phyloP scores from a whole-genome alignment of 2,113 vertebrate genomes.

The Crotophaga sulcirostris region DNA sequence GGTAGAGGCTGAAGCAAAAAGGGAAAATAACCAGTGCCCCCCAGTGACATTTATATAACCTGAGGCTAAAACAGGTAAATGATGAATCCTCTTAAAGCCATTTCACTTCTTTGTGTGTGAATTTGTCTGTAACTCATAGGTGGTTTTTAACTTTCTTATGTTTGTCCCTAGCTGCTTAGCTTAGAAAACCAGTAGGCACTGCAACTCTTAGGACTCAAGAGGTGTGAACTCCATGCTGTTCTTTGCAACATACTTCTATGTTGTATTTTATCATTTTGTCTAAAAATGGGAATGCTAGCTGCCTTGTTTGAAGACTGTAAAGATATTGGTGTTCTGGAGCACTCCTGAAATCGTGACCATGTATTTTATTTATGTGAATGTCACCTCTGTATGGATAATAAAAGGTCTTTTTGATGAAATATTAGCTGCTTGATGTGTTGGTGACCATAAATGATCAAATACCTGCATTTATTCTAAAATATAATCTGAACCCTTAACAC shows the following conservation, averaged over 20 bases:
- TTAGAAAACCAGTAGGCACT: neutral
- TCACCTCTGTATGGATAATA: neutral
- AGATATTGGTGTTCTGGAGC: neutral
- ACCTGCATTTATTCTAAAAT: neutral
- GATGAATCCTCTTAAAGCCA: neutral
- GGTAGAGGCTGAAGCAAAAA: constrained; percentile 1
- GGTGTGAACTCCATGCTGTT: neutral
- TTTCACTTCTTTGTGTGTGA: neutral
- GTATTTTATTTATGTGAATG: neutral
- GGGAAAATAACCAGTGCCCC: neutral
- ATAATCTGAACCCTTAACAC: neutral
- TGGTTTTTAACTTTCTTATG: neutral
- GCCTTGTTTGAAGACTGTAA: neutral
- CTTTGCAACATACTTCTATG: neutral
- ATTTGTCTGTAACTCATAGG: neutral
- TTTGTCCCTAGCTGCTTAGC: neutral
- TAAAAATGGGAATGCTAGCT: neutral
- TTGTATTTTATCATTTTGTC: neutral
- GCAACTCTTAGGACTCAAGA: neutral
- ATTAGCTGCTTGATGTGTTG: neutral
- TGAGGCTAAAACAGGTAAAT: constrained; percentile 1
- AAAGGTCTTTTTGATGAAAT: neutral
- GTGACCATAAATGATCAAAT: neutral
- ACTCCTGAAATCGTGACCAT: neutral
- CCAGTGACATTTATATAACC: constrained; percentile 4